These are phyloP conservation scores for Eupeodes luniger DNA, from an alignment of 2,888 invertebrate species.

Conservation along the genomic window DNA sequence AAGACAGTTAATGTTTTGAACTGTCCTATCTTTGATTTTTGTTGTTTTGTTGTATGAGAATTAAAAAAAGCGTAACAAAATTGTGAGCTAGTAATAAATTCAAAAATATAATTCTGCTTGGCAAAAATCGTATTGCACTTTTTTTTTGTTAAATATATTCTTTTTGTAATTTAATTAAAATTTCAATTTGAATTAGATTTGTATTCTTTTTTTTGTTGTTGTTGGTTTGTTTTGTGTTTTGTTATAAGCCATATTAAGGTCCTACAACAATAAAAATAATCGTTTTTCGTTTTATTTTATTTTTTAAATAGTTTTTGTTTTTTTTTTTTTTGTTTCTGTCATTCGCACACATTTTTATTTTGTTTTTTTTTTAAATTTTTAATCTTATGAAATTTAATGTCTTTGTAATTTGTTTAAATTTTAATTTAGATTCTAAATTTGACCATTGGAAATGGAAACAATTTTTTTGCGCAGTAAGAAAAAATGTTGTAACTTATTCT, in stretches of 20 bases:
- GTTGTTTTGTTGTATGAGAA: neutral
- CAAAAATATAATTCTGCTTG: slow-evolving; percentile 56
- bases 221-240: slow-evolving; percentile 17
- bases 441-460: slow-evolving; percentile 47
- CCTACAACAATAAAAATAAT: slow-evolving; percentile 44
- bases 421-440: slow-evolving; percentile 53
- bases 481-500: slow-evolving; percentile 18
- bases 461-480: slow-evolving; percentile 34
- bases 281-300: slow-evolving; percentile 56
- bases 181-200: slow-evolving; percentile 33
- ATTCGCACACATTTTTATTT: slow-evolving; percentile 50
- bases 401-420: slow-evolving; percentile 61
- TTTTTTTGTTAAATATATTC: neutral
- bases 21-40: slow-evolving; percentile 10
- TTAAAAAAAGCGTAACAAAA: slow-evolving; percentile 16
- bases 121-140: slow-evolving; percentile 73
- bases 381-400: slow-evolving; percentile 59
- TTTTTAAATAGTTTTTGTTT: slow-evolving; percentile 16
- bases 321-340: slow-evolving; percentile 57
- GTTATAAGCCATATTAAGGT: slow-evolving; percentile 36
- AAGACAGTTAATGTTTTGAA: slow-evolving; percentile 27
- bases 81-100: slow-evolving; percentile 44
- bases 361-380: neutral
- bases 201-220: neutral
- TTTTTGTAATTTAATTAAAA: slow-evolving; percentile 1